A percentile compares a stretch with the other conserved stretches of the same genome.
These are phyloP conservation scores for Lasioglossum lativentre DNA, from an alignment of 2,888 invertebrate genomes.

Conservation along the genomic window DNA sequence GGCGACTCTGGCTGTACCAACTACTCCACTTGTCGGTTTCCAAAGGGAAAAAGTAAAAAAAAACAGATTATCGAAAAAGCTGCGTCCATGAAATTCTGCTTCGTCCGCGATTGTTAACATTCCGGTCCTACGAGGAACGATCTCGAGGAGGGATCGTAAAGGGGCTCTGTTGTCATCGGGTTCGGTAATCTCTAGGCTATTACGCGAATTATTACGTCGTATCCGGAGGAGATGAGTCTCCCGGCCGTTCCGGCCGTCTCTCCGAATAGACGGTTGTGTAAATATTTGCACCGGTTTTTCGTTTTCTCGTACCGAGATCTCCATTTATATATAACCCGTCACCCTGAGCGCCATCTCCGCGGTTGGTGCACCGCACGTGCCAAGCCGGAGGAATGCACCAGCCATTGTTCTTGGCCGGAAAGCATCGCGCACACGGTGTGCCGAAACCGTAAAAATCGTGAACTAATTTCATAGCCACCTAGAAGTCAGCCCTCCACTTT, in stretches of 20 bases:
- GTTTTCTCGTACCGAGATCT: conserved; percentile 39
- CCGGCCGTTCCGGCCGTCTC: conserved; percentile 45
- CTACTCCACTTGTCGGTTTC: background rate
- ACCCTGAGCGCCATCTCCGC: conserved; percentile 39
- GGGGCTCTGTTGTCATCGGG: background rate
- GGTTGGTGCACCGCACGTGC: conserved; percentile 53
- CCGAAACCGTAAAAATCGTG: background rate
- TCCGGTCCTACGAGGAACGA: background rate
- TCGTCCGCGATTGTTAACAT: background rate
- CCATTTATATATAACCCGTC: conserved; percentile 64
- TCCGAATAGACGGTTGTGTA: conserved; percentile 66
- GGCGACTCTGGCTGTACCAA: no score
- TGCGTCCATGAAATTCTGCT: background rate
- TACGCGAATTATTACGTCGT: conserved; percentile 45
- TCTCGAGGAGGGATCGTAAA: background rate
- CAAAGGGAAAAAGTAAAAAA: background rate
- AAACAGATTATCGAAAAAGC: background rate
- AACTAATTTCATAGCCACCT: background rate
- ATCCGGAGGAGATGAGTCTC: background rate
- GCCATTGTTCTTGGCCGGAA: conserved; percentile 63
- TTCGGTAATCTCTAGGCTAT: conserved; percentile 14
- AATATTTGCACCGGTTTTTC: conserved; percentile 69
- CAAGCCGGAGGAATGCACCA: conserved; percentile 54
- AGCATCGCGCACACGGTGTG: background rate
- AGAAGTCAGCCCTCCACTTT: no score